A percentile compares a stretch with the other conserved stretches of the same genome.
These are phyloP conservation scores for Streptopelia turtur DNA, from an alignment of 2,797 vertebrate genomes.

Conservation along the genomic window DNA sequence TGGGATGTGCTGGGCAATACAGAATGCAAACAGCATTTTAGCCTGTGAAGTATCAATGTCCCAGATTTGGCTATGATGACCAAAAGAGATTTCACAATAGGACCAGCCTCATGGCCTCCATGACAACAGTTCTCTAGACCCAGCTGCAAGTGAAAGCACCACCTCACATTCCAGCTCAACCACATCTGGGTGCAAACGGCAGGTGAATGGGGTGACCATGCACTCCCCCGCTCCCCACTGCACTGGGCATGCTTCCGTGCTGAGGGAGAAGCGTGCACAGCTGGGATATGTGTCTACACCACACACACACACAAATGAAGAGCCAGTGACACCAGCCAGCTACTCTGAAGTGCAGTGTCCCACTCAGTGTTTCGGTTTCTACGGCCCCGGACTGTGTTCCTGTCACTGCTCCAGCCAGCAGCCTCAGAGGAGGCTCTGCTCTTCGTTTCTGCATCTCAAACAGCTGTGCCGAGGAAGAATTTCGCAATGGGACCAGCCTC, in stretches of 20 bases:
- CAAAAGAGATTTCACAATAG: constrained; percentile 30
- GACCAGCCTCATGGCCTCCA: background rate
- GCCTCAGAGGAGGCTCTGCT: constrained; percentile 17
- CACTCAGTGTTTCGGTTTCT: background rate
- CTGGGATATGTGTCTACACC: background rate
- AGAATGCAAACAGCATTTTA: background rate
- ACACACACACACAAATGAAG: background rate
- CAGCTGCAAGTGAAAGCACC: constrained; percentile 5
- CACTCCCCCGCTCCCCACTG: background rate
- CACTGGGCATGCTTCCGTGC: background rate
- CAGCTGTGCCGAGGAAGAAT: constrained; percentile 38
- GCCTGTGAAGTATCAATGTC: background rate
- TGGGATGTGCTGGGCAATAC: background rate
- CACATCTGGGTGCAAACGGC: background rate
- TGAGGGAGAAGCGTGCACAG: background rate
- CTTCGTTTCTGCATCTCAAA: constrained; percentile 5
- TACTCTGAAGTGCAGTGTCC: background rate
- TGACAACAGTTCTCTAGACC: background rate
- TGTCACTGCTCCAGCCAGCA: background rate
- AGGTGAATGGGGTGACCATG: background rate
- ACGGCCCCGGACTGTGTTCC: background rate
- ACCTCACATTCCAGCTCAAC: constrained; percentile 12
- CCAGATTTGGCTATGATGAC: background rate
- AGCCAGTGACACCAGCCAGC: background rate
- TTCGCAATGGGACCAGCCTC: constrained; percentile 23